A percentile compares a stretch with the other conserved stretches of the same genome.
These are phyloP conservation scores for Disparrhopalites patrizii DNA, from an alignment of 2,888 invertebrate genomes.

Conservation along the genomic window DNA sequence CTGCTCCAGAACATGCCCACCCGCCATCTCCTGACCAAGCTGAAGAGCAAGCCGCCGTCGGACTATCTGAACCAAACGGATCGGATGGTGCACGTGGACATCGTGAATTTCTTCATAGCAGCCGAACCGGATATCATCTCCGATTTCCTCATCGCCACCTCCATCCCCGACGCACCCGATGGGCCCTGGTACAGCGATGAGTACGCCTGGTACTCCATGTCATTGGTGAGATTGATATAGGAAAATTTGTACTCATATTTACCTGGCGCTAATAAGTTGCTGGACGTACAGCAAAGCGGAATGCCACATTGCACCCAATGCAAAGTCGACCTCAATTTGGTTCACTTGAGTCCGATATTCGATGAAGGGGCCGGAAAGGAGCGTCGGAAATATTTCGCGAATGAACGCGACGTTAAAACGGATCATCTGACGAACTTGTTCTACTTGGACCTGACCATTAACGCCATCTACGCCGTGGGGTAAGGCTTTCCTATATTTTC, in stretches of 20 bases:
- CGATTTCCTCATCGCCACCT: constrained; percentile 39
- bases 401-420: constrained; percentile 22
- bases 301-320: constrained; percentile 30
- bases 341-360: constrained; percentile 38
- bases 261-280: neutral
- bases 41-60: constrained; percentile 52
- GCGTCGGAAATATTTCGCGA: constrained; percentile 13
- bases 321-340: constrained; percentile 34
- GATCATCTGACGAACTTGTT: constrained; percentile 56
- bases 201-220: constrained; percentile 82
- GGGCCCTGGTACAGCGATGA: constrained; percentile 70
- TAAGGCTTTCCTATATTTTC: too few species aligned
- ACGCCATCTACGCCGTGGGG: constrained; percentile 64
- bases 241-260: neutral
- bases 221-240: constrained; percentile 54
- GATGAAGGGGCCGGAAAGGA: constrained; percentile 13
- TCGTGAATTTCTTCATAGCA: constrained; percentile 83
- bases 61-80: constrained; percentile 64
- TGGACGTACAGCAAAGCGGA: neutral
- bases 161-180: constrained; percentile 33
- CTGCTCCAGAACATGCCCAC: constrained; percentile 84
- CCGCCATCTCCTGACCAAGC: constrained; percentile 70
- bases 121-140: constrained; percentile 53
- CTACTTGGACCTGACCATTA: constrained; percentile 77
- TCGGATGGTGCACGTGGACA: constrained; percentile 72